These are phyloP conservation scores for Pygoscelis antarcticus DNA, from an alignment of 2,113 vertebrate genomes.

Conservation along the genomic window DNA sequence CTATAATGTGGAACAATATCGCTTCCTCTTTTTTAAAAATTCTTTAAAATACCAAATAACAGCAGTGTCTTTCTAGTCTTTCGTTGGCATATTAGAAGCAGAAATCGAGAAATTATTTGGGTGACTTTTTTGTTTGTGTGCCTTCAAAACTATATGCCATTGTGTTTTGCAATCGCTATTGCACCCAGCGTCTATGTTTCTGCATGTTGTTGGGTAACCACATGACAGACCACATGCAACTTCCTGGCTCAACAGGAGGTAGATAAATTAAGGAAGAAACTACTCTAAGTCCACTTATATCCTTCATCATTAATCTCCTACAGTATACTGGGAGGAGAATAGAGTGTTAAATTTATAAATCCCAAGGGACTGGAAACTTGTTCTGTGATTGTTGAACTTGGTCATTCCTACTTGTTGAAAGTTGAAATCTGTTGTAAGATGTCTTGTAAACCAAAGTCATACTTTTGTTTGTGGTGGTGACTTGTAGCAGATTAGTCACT, in stretches of 20 bases:
- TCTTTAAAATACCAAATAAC: not conserved
- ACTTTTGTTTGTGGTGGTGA: not conserved
- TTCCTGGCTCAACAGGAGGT: conserved; percentile 8
- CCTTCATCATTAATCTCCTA: not conserved
- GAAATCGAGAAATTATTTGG: not conserved
- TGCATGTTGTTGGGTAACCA: not conserved
- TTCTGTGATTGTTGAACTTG: not conserved
- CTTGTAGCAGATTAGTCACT: not conserved
- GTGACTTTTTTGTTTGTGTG: not conserved
- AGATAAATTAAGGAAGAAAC: not conserved
- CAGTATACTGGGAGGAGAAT: not conserved
- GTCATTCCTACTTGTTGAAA: not conserved
- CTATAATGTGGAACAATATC: not conserved
- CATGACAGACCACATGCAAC: not conserved
- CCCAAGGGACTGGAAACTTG: not conserved
- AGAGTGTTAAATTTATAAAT: not conserved
- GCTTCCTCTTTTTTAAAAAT: not conserved
- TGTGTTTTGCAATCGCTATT: not conserved
- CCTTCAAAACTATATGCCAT: not conserved
- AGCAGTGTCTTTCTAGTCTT: not conserved
- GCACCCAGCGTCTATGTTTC: not conserved
- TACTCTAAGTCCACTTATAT: not conserved
- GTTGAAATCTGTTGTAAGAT: not conserved
- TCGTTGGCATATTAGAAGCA: not conserved
- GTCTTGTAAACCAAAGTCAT: not conserved